These are phyloP conservation scores for Trypoxylus dichotomus DNA, from an alignment of 1,140 invertebrate species.

Conservation along the genomic window DNA sequence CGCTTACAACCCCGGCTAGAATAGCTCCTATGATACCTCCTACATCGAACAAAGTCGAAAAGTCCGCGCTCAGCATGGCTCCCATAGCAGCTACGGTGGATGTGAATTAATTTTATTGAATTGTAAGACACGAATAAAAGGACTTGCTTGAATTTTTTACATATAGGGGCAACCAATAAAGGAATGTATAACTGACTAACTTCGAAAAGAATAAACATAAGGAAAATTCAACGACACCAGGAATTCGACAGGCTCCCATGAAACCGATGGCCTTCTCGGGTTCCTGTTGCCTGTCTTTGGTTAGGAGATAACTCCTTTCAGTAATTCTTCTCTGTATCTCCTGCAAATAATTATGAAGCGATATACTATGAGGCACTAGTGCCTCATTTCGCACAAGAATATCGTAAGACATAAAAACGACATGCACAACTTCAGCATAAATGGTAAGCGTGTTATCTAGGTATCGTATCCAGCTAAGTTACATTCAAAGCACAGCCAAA, in stretches of 20 bases:
- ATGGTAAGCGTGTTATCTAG: too few species aligned
- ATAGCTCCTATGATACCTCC: conserved; percentile 90
- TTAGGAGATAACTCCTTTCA: conserved; percentile 55
- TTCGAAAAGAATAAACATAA: conserved; percentile 96
- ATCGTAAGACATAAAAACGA: background rate
- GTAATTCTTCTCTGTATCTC: conserved; percentile 55
- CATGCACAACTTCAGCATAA: background rate
- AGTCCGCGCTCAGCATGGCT: conserved; percentile 73
- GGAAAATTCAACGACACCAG: conserved; percentile 95
- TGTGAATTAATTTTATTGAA: conserved; percentile 43
- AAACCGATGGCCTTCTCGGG: conserved; percentile 71
- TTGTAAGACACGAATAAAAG: background rate
- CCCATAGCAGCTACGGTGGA: conserved; percentile 67
- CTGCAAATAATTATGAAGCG: conserved; percentile 45
- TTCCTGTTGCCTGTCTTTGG: conserved; percentile 15
- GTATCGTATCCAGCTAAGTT: too few species aligned
- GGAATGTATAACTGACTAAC: conserved; percentile 94
- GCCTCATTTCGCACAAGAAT: background rate
- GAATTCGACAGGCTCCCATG: conserved; percentile 75
- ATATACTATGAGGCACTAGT: too few species aligned
- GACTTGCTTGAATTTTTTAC: conserved; percentile 78
- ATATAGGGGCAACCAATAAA: conserved; percentile 94
- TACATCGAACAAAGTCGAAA: conserved; percentile 90
- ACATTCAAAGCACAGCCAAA: too few species aligned
- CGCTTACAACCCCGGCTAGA: conserved; percentile 81